Evolutionary conservation across 1,140 invertebrate genomes (phyloP).

Genomic region (Apis dorsata): DNA sequence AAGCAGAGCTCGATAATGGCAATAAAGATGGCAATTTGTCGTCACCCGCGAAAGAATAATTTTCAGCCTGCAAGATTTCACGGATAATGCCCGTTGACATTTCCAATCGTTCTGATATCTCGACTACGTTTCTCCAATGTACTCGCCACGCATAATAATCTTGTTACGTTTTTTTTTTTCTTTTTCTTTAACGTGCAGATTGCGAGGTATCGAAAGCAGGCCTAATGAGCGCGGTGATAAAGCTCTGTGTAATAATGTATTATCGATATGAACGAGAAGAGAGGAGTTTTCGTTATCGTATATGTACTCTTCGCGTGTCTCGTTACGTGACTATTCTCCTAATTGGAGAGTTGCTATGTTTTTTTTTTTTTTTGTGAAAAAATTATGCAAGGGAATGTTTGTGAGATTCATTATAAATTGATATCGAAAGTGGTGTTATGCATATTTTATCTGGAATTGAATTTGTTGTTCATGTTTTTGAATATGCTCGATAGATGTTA

Average conservation of each 20-base stretch:
- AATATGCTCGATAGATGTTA: too few species aligned
- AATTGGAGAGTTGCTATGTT: too few species aligned
- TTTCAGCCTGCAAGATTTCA: conserved; percentile 19
- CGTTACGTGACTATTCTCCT: background rate
- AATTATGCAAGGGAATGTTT: background rate
- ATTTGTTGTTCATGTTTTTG: too few species aligned
- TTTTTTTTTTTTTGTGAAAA: background rate
- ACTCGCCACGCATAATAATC: conserved; percentile 49
- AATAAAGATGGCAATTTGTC: conserved; percentile 65
- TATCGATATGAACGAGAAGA: conserved; percentile 19
- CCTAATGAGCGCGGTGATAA: background rate
- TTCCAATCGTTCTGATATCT: conserved; percentile 26
- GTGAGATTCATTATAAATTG: too few species aligned
- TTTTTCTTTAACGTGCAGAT: conserved; percentile 40
- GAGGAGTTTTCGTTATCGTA: background rate
- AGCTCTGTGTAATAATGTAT: conserved; percentile 40
- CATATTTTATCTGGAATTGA: too few species aligned
- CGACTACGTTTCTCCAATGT: conserved; percentile 17
- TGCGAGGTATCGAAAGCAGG: conserved; percentile 36
- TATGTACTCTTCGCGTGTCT: conserved; percentile 3
- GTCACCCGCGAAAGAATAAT: conserved; percentile 37
- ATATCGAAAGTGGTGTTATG: too few species aligned
- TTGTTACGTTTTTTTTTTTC: background rate
- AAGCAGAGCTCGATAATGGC: conserved; percentile 57
- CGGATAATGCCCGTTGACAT: conserved; percentile 39